Percentiles rank a stretch among this genome's conserved stretches.
Evolutionary conservation across 1,140 invertebrate genomes (phyloP).

Genomic region (Hesperophylax magnus): DNA sequence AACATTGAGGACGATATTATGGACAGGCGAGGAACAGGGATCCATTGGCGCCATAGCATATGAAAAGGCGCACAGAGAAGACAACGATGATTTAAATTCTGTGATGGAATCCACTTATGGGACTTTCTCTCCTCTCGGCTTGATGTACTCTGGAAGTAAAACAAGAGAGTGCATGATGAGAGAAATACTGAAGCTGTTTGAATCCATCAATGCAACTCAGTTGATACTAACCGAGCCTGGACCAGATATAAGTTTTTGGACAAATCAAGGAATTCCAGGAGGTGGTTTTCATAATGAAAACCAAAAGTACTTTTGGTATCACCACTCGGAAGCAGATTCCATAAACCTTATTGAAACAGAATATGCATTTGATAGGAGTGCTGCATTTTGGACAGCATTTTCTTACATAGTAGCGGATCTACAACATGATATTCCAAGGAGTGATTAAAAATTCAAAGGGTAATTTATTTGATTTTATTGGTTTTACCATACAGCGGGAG

Average conservation of each 20-base stretch:
- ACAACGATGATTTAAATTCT: conserved; percentile 63
- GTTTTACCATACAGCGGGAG: too few relatives aligned
- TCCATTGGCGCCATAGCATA: conserved; percentile 78
- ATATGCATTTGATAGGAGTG: conserved; percentile 74
- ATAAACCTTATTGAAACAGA: conserved; percentile 77
- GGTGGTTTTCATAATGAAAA: conserved; percentile 75
- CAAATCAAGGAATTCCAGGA: conserved; percentile 75
- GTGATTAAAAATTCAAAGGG: background rate
- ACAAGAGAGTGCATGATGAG: conserved; percentile 73
- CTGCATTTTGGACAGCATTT: conserved; percentile 78
- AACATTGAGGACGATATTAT: conserved; percentile 85
- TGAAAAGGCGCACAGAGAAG: conserved; percentile 69
- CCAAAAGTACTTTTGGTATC: conserved; percentile 82
- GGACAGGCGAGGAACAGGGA: conserved; percentile 88
- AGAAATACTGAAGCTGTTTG: conserved; percentile 71
- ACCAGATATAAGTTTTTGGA: conserved; percentile 75
- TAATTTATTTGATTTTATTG: too few relatives aligned
- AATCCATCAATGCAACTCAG: conserved; percentile 55
- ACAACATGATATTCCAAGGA: conserved; percentile 72
- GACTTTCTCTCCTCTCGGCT: conserved; percentile 80
- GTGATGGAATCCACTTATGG: conserved; percentile 85
- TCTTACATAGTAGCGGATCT: conserved; percentile 79
- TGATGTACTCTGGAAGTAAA: conserved; percentile 70
- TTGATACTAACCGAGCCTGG: conserved; percentile 66
- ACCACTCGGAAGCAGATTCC: conserved; percentile 81